Evolutionary conservation across 2,888 invertebrate species (phyloP), one percentile per base, ranked within the genome.

Genomic region (Eupithecia subfuscata): DNA sequence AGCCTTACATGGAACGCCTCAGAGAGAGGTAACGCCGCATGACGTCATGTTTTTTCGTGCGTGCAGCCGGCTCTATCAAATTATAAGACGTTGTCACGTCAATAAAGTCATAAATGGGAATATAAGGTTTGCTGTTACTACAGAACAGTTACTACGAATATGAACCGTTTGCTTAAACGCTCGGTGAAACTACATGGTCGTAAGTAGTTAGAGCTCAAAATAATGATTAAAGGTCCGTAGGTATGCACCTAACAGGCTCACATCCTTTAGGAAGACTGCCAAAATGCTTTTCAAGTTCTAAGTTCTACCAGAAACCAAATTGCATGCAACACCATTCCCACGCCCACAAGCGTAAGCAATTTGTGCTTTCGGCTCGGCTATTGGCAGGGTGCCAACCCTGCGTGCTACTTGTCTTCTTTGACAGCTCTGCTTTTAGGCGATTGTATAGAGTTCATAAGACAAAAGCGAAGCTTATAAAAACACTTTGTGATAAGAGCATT

Each of bases 371-470:
- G 73, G 25, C 67, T 71, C 8, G 48, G n/a, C n/a, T n/a, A n/a
- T n/a, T 80, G 80, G 81, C 77, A 18, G 14, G 25, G 37, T 25
- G 78, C 81, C 81, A 81, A 65, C 83, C 83, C 83, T 75, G 76
- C 75, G 79, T 79, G 71, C 81, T 81, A 80, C 81, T 81, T 81
- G 81, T 75, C 70, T 75, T 48, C 81, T 84, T 85, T 81, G 84
- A 84, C 83, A 84, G 79, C 77, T 75, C 64, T 77, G 73, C 81
- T 83, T 87, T 86, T 84, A 86, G 82, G 25, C 14, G 25, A 25
- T 60, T 60, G 12, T 60, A 60, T 22, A 60, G 60, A 60, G 11
- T 25, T 22, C 22, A 22, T 25, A 60, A 40, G 25, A 60, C 14
- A 25, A 25, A 60, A 60, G 22, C 60, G 22, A 60, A 56, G 22